Conservation (phyloP, 2,888 invertebrate species). For the Hypercompe scribonia region DNA sequence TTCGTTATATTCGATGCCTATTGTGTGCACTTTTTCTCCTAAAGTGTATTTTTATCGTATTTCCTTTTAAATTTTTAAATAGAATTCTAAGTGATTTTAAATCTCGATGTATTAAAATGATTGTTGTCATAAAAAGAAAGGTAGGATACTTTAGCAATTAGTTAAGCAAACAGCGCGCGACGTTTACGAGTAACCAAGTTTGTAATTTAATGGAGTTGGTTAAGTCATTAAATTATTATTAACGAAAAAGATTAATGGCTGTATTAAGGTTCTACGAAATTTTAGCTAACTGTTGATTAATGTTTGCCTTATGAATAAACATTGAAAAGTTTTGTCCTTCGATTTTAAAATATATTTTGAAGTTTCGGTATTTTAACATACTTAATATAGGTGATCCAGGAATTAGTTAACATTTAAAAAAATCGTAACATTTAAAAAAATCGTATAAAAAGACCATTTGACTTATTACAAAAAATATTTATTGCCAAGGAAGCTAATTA, state of each 20-base stretch:
- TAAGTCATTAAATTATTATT: constrained; percentile 66
- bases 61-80: constrained; percentile 23
- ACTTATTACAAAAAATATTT: too few relatives aligned
- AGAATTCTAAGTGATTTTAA: constrained; percentile 21
- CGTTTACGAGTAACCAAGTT: constrained; percentile 59
- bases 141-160: constrained; percentile 51
- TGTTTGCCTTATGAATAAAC: constrained; percentile 45
- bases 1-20: constrained; percentile 47
- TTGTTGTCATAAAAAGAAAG: constrained; percentile 45
- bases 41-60: constrained; percentile 25
- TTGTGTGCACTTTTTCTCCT: constrained; percentile 25
- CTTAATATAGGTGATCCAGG: too few relatives aligned
- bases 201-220: constrained; percentile 64
- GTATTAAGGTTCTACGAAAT: constrained; percentile 51
- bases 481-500: too few relatives aligned
- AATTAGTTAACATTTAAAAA: too few relatives aligned
- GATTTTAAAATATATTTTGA: constrained; percentile 8
- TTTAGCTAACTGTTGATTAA: constrained; percentile 51
- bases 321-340: constrained; percentile 43
- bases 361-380: background rate
- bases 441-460: too few relatives aligned
- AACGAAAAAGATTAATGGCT: constrained; percentile 57
- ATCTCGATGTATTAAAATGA: constrained; percentile 24
- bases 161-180: constrained; percentile 52
- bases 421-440: too few relatives aligned